phyloP scores from a whole-genome alignment of 2,888 invertebrate species.

The Coremacera marginata region DNA sequence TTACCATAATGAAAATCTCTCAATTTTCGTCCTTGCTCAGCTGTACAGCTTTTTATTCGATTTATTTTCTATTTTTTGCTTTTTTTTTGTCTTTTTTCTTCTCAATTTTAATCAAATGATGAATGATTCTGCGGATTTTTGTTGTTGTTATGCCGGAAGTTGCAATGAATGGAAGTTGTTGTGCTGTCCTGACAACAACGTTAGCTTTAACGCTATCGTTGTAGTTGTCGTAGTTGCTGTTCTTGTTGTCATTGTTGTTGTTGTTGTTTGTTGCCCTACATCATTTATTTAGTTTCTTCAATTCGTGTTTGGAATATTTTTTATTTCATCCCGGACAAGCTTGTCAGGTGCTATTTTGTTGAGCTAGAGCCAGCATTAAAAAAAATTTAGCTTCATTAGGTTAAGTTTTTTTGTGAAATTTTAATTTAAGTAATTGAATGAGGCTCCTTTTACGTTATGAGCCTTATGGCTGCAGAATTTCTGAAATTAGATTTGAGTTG shows the following conservation, averaged over 20 bases:
- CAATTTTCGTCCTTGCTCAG: slow-evolving; percentile 25
- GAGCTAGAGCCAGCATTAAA: not conserved
- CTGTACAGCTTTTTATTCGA: not conserved
- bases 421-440: slow-evolving; percentile 21
- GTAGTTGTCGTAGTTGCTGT: slow-evolving; percentile 26
- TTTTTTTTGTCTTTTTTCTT: not conserved
- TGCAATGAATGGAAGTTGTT: not conserved
- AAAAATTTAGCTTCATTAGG: slow-evolving; percentile 35
- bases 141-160: not conserved
- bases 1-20: slow-evolving; percentile 32
- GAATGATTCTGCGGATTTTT: slow-evolving; percentile 44
- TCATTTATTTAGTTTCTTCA: slow-evolving; percentile 22
- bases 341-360: too few species aligned
- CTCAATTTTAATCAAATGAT: slow-evolving; percentile 45
- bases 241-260: not conserved
- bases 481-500: too few species aligned
- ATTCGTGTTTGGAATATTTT: slow-evolving; percentile 11
- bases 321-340: not conserved
- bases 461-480: too few species aligned
- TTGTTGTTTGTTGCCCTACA: not conserved
- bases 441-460: not conserved
- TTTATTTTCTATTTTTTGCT: slow-evolving; percentile 1
- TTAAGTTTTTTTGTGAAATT: slow-evolving; percentile 26
- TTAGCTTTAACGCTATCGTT: not conserved
- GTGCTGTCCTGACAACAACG: too few species aligned